Base-by-base conservation (phyloP, 2,888 invertebrate genomes). In the Synergus itoensis region DNA sequence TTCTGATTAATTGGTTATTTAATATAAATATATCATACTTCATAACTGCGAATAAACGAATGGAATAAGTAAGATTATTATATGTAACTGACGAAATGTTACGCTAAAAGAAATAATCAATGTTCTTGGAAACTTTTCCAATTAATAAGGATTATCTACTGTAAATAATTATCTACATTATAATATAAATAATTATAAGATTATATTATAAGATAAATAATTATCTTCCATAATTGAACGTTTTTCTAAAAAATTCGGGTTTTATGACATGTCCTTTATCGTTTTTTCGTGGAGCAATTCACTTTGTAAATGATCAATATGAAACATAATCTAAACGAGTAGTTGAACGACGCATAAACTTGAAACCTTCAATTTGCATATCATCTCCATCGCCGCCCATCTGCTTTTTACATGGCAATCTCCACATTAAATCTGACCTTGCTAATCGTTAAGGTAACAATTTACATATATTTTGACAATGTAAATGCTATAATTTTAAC, bases 361-460 rank as follows among this genome's bases (percentile, higher is more conserved):
- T n/a, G 60, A 60, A 60, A 28, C 53, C 16, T 73, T 53, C 28
- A 73, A 73, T 73, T 73, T 73, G 73, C 48, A 73, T 53, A 73
- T 73, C 53, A 73, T 18, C 43, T 65, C 18, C 41, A 36, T 40
- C 53, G 48, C 73, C 28, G 53, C 11, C 53, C n/a, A 73, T 73
- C 53, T 48, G 5, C 14, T 21, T 45, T 41, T 53, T 53, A 36
- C 48, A 73, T 28, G 8, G 53, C 48, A 73, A 73, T 53, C 36
- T 36, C n/a, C 16, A 36, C 36, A 36, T 53, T 73, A 53, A 53
- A 73, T 53, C 9, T 16, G 12, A 48, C 53, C 28, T 36, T 73
- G 73, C 11, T 53, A 53, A 53, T 73, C 14, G 11, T 65, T n/a
- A 65, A 65, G 40, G 5, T 36, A 36, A 4, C 36, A 36, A 43